Evolutionary conservation across 37 sponge, comb jelly and placozoan species (phyloP).

Genomic region (Haliclona indistincta): DNA sequence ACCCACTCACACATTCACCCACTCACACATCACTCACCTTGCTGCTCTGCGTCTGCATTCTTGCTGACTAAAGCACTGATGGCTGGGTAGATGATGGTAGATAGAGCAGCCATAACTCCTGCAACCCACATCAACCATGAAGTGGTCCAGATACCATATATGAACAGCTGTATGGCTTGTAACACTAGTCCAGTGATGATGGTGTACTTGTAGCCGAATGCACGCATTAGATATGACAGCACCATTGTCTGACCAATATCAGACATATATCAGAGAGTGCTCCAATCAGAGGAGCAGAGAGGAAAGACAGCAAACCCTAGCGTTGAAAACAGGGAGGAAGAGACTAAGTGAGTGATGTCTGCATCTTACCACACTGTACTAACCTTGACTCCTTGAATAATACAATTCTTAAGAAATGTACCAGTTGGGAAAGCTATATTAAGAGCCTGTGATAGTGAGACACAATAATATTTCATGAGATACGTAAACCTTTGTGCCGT

Average conservation of each 20-base stretch:
- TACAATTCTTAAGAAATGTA: slow-evolving; percentile 90
- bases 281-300: slow-evolving; percentile 91
- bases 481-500: no score
- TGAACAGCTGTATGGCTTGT: slow-evolving; percentile 74
- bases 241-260: slow-evolving; percentile 57
- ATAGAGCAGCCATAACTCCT: slow-evolving; percentile 66
- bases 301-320: slow-evolving; percentile 89
- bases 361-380: not conserved
- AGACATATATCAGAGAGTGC: slow-evolving; percentile 91
- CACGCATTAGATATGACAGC: slow-evolving; percentile 47
- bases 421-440: slow-evolving; percentile 73
- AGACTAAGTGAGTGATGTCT: not conserved
- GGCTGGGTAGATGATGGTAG: slow-evolving; percentile 85
- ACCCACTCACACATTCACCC: no score
- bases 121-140: slow-evolving; percentile 82
- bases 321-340: not conserved
- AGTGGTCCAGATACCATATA: slow-evolving; percentile 63
- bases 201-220: slow-evolving; percentile 63
- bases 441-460: slow-evolving; percentile 41
- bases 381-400: slow-evolving; percentile 94
- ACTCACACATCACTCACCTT: slow-evolving; percentile 14
- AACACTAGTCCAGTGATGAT: slow-evolving; percentile 72
- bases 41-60: slow-evolving; percentile 73
- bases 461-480: not conserved
- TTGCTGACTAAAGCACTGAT: slow-evolving; percentile 77